Percentiles rank a stretch among this genome's conserved stretches.
Evolutionary conservation across 2,797 vertebrate species (phyloP).

Genomic region (Alca torda): DNA sequence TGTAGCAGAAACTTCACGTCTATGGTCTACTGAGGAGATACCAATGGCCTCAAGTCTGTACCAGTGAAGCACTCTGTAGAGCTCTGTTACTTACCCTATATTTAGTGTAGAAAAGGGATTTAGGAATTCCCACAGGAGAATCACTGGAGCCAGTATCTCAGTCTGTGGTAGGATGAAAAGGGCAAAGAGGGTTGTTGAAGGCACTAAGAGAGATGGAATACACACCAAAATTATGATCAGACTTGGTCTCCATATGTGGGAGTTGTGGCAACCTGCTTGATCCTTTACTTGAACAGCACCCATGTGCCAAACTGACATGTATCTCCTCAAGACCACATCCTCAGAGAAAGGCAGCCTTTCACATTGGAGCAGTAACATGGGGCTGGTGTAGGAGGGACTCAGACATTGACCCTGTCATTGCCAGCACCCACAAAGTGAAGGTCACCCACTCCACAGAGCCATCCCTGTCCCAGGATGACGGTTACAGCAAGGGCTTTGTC

Average conservation of each 20-base stretch:
- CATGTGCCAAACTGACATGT: not conserved
- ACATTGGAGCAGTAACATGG: not conserved
- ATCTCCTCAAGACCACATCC: not conserved
- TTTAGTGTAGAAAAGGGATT: not conserved
- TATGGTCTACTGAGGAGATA: not conserved
- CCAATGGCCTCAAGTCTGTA: not conserved
- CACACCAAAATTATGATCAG: not conserved
- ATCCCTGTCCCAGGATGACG: not conserved
- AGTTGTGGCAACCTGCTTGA: not conserved
- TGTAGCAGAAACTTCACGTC: not conserved
- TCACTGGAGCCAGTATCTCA: not conserved
- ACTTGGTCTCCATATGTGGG: not conserved
- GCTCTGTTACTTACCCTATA: not conserved
- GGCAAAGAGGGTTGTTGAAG: not conserved
- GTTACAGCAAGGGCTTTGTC: not conserved
- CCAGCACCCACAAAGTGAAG: rapidly evolving
- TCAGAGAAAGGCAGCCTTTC: not conserved
- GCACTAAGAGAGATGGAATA: not conserved
- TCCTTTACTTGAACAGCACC: not conserved
- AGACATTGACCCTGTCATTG: not conserved
- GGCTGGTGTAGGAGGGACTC: not conserved
- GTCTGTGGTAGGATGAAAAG: not conserved
- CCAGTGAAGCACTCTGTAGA: not conserved
- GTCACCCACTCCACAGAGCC: not conserved
- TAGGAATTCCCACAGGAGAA: not conserved